Conservation (phyloP, 2,888 invertebrate species). For the Sepioteuthis lessoniana region DNA sequence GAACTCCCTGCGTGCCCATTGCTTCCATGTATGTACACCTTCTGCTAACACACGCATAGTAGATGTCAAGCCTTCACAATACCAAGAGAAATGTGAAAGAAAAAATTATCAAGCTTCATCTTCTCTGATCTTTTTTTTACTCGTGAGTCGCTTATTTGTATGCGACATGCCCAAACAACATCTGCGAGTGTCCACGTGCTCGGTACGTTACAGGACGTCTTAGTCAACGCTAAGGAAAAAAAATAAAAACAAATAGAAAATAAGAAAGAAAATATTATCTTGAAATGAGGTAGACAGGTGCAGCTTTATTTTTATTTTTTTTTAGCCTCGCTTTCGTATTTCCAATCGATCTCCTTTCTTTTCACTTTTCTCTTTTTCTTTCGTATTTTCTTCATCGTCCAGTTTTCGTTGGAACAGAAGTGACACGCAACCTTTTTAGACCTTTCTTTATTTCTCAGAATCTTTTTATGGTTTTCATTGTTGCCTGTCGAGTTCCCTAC, state of each 20-base stretch:
- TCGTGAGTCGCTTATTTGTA: not conserved
- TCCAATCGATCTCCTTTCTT: not conserved
- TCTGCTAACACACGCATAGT: not conserved
- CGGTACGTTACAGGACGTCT: not conserved
- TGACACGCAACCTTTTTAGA: not conserved
- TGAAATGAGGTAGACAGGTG: constrained; percentile 17
- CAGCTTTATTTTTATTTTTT: not conserved
- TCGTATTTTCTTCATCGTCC: not conserved
- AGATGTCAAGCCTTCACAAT: constrained; percentile 33
- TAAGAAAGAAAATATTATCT: not conserved
- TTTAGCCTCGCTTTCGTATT: not conserved
- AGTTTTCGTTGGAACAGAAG: not conserved
- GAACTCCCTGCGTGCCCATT: not conserved
- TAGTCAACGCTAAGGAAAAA: not conserved
- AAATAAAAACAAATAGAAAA: not conserved
- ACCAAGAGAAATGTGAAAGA: not conserved
- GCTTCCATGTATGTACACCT: too few relatives aligned
- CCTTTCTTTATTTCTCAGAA: not conserved
- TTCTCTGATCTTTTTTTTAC: not conserved
- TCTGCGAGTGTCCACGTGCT: not conserved
- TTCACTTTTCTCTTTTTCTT: not conserved
- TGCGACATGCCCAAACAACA: not conserved
- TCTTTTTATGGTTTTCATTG: not conserved
- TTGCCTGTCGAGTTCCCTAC: not conserved
- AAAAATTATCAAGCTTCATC: not conserved